Evolutionary conservation across 2,888 invertebrate genomes (phyloP).

Genomic region (Romanomermis culicivorax): DNA sequence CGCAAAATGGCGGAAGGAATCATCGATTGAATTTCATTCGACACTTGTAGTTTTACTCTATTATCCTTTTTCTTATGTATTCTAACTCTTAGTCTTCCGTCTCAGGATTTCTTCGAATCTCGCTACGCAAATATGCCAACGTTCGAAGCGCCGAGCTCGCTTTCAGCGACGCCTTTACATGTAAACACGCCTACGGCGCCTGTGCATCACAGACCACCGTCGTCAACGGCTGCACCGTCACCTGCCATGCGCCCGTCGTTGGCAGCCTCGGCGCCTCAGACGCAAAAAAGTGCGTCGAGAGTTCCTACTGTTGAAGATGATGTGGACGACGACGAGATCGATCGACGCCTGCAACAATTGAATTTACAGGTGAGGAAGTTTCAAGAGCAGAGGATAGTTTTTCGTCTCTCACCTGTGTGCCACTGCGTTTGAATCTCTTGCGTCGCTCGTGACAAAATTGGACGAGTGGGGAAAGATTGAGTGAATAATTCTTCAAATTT

Average conservation of each 20-base stretch:
- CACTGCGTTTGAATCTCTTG: too few relatives aligned
- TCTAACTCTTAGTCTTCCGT: too few relatives aligned
- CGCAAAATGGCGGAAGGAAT: too few relatives aligned
- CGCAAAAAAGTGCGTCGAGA: neutral
- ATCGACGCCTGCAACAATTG: neutral
- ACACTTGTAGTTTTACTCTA: too few relatives aligned
- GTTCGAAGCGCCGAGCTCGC: neutral
- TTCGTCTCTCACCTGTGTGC: too few relatives aligned
- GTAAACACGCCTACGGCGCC: neutral
- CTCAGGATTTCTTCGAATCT: constrained; percentile 4
- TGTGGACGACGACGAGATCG: constrained; percentile 12
- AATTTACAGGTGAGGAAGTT: neutral
- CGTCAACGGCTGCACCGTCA: constrained; percentile 6
- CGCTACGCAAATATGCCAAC: constrained; percentile 5
- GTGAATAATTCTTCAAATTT: too few relatives aligned
- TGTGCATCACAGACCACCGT: constrained; percentile 12
- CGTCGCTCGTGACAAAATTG: too few relatives aligned
- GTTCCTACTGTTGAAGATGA: constrained; percentile 1
- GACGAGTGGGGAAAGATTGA: too few relatives aligned
- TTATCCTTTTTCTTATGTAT: too few relatives aligned
- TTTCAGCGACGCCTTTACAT: neutral
- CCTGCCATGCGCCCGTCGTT: neutral
- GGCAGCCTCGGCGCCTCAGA: neutral
- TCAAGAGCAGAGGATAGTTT: neutral
- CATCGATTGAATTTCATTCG: too few relatives aligned